These are phyloP conservation scores for Elephas maximus DNA, from an alignment of 2,113 vertebrate genomes.

Conservation along the genomic window DNA sequence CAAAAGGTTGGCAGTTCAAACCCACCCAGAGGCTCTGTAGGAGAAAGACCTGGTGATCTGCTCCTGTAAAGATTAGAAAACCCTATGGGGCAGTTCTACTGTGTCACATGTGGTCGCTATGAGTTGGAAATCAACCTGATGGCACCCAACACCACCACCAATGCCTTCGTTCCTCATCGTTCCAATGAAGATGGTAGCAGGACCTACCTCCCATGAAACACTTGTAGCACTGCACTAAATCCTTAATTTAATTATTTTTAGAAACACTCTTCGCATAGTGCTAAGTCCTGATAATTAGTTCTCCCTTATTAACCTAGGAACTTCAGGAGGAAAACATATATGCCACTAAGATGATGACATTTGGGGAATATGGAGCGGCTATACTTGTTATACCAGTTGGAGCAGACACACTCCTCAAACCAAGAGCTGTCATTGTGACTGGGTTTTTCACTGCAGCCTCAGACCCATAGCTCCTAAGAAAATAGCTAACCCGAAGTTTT, in stretches of 20 bases:
- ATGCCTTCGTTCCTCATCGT: background rate
- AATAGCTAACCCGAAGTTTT: background rate
- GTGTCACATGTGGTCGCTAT: background rate
- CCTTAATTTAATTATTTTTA: background rate
- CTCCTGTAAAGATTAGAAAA: background rate
- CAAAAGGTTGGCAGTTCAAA: background rate
- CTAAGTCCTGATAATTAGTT: background rate
- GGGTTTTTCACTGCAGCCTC: background rate
- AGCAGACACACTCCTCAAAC: background rate
- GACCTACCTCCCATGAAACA: background rate
- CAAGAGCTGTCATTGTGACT: background rate
- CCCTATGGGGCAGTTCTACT: background rate
- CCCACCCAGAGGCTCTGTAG: background rate
- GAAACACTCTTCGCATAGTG: background rate
- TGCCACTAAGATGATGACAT: background rate
- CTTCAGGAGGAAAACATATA: background rate
- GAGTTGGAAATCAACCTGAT: background rate
- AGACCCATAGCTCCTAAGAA: background rate
- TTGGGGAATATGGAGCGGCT: background rate
- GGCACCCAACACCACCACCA: too few relatives aligned
- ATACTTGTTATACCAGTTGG: background rate
- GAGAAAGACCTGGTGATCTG: background rate
- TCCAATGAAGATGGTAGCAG: background rate
- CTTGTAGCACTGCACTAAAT: background rate
- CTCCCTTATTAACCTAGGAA: background rate